Base-by-base conservation (phyloP, 1,140 invertebrate genomes). In the Helicoverpa zea region DNA sequence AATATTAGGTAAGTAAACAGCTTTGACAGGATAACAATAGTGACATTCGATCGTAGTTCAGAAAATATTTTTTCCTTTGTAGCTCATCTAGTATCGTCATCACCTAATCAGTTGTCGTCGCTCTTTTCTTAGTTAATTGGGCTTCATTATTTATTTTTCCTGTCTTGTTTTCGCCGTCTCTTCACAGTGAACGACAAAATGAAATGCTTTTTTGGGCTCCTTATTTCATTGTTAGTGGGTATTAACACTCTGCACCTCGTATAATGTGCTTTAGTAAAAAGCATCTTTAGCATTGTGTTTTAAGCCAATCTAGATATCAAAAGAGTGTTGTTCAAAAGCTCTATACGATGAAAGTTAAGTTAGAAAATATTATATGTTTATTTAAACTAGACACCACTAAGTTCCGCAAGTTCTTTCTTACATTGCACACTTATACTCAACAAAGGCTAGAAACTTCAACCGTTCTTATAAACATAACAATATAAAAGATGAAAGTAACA, bases 81-180 rank as follows among this genome's bases (percentile, higher is more conserved):
- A 80, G 80, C 79, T 68, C 51, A 66, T 85, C 74, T 80, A 78
- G 83, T 66, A 35, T 54, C 56, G n/a, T n/a, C n/a, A n/a, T n/a
- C n/a, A n/a, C 12, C 23, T 70, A 68, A 29, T 30, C 52, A 58
- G n/a, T 49, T 64, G 79, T 68, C 68, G 75, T 82, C 80, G 83
- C 83, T 89, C 86, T 85, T 90, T 87, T 86, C 86, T 84, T 85
- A 87, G 80, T 88, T 91, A 90, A 91, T 91, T 91, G 87, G 88
- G 81, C 84, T 88, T 83, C 81, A 87, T 88, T 90, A 89, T 89
- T 91, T 88, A 84, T 87, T 88, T 87, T 89, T 83, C 84, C 80
- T 80, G 75, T 58, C 77, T 86, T 88, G 84, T 88, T 89, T 89
- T 87, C 84, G 81, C 83, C 82, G 79, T 82, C 74, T 81, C 82